phyloP scores from a whole-genome alignment of 1,140 invertebrate species.

The Dinothrombium tinctorium region DNA sequence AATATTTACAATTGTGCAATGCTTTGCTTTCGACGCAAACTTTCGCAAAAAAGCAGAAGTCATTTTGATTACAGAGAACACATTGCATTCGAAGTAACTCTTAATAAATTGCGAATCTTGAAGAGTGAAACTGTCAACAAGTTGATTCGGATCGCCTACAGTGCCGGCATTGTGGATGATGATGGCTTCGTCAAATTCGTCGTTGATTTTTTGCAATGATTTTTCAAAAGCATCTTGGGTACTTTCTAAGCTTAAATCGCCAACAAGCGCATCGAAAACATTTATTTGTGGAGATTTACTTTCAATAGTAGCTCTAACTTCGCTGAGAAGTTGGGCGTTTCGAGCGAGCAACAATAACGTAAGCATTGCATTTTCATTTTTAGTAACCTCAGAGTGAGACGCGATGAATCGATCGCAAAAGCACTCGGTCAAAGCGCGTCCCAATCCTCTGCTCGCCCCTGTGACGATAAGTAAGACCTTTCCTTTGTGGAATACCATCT shows the following conservation, averaged over 20 bases:
- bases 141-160: conserved; percentile 42
- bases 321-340: not conserved
- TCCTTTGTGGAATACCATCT: too few species aligned
- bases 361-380: too few species aligned
- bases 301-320: not conserved
- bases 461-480: conserved; percentile 33
- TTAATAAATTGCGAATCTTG: conserved; percentile 19
- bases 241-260: not conserved
- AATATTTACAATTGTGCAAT: conserved; percentile 55
- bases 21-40: conserved; percentile 25
- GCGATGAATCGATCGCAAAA: conserved; percentile 25
- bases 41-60: conserved; percentile 45
- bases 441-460: conserved; percentile 69
- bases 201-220: not conserved
- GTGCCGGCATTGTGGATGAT: conserved; percentile 77
- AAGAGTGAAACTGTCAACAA: conserved; percentile 26
- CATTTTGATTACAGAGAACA: conserved; percentile 46
- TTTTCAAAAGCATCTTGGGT: not conserved
- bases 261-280: not conserved
- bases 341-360: too few species aligned
- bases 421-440: conserved; percentile 42
- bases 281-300: not conserved
- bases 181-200: conserved; percentile 37
- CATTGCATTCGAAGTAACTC: conserved; percentile 47
- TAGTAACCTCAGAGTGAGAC: too few species aligned